Evolutionary conservation across 2,888 invertebrate species (phyloP).

Genomic region (Dastarcus helophoroides): DNA sequence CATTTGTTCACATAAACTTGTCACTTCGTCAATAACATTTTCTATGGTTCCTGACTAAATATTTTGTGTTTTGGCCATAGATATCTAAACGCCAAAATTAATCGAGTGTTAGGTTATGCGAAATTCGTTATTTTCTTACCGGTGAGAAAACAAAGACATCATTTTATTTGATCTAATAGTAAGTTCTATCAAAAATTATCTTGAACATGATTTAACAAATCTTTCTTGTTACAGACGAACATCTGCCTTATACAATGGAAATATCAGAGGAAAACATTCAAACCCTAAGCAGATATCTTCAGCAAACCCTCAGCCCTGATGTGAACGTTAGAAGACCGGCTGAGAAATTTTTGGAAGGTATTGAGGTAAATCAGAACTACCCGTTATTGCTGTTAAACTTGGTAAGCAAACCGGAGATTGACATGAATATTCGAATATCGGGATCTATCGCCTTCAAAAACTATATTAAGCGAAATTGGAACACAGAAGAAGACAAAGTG

Average conservation of each 20-base stretch:
- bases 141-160: too few species aligned
- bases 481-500: constrained; percentile 59
- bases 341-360: constrained; percentile 82
- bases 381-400: constrained; percentile 75
- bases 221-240: too few species aligned
- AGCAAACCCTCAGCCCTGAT: constrained; percentile 81
- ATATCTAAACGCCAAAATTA: too few species aligned
- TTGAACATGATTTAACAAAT: too few species aligned
- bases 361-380: constrained; percentile 86
- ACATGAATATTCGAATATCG: constrained; percentile 73
- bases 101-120: too few species aligned
- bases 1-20: too few species aligned
- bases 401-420: constrained; percentile 70
- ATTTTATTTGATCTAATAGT: too few species aligned
- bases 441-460: constrained; percentile 95
- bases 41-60: too few species aligned
- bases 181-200: too few species aligned
- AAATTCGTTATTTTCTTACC: too few species aligned
- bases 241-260: constrained; percentile 81
- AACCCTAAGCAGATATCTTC: constrained; percentile 71
- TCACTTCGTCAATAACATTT: too few species aligned
- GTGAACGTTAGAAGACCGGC: constrained; percentile 77
- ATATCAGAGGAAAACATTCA: constrained; percentile 75
- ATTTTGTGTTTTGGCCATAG: too few species aligned
- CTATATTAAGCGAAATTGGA: constrained; percentile 93